Base-by-base conservation (phyloP, 2,888 invertebrate species). In the Drosophila ezoana region DNA sequence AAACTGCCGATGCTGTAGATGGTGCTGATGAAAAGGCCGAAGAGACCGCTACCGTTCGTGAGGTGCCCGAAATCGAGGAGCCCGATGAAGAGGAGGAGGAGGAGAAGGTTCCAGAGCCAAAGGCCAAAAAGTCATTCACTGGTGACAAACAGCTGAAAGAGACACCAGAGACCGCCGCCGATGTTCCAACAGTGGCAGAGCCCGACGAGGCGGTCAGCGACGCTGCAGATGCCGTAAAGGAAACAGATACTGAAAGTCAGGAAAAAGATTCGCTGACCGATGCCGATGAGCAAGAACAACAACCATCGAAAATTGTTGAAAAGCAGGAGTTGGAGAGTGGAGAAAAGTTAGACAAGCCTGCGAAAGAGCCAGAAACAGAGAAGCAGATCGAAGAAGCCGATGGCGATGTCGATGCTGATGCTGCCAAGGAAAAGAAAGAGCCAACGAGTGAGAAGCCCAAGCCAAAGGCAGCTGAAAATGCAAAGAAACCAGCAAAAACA, bases 271-370 rank as follows among this genome's bases (percentile, higher is more conserved):
- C 67, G 18, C 35, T 52, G 37, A 52, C 41, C 14, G 54, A 70
- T 9, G 44, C 60, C n/a, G 28, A 44, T 14, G 54, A 35, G 4
- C 23, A 45, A n/a, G 53, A 60, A 11, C 16, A 56, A 4, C 20
- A 56, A 4, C 62, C 75, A 14, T 64, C 76, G 6, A 63, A 88
- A 53, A 80, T 69, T 11, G 71, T 76, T 5, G 90, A 74, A 58
- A 90, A 76, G 59, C 81, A 68, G 64, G 80, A 70, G 62, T 72
- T 33, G 78, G 89, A 76, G n/a, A 76, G 71, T 11, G 72, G 71
- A n/a, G 45, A 57, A 6, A 54, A 56, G 35, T 13, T 14, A 14
- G 37, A 59, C 1, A 54, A 68, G 33, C 13, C 49, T 13, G 20
- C 43, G 5, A 18, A 44, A 1, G 51, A 60, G 5, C 23, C 62